A percentile compares a stretch with the other conserved stretches of the same genome.
Evolutionary conservation across 2,797 vertebrate species (phyloP).

Genomic region (Micrastur ruficollis): DNA sequence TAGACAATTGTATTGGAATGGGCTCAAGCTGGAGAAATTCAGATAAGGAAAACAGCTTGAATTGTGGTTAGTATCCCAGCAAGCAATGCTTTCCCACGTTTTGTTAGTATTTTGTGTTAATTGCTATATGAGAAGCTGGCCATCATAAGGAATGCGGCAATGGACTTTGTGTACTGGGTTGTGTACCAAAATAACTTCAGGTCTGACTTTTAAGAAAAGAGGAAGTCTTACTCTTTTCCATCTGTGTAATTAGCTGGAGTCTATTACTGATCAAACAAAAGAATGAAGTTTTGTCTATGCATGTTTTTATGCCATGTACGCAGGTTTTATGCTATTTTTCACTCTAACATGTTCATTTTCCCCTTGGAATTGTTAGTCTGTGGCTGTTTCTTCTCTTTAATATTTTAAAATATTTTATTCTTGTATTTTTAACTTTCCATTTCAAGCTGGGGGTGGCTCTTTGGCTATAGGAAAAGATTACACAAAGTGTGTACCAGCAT

Average conservation of each 20-base stretch:
- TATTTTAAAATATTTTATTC: not conserved
- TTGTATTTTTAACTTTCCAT: not conserved
- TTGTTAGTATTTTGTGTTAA: not conserved
- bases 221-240: too few relatives aligned
- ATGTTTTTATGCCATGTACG: not conserved
- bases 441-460: not conserved
- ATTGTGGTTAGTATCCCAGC: not conserved
- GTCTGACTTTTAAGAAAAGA: not conserved
- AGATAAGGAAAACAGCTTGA: conserved; percentile 13
- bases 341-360: not conserved
- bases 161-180: not conserved
- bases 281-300: not conserved
- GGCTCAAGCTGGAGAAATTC: not conserved
- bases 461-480: not conserved
- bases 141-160: not conserved
- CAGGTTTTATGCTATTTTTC: not conserved
- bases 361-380: not conserved
- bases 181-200: conserved; percentile 28
- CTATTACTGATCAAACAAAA: not conserved
- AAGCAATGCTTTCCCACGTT: not conserved
- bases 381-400: not conserved
- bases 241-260: not conserved
- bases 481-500: not conserved
- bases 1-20: not conserved
- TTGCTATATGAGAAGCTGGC: not conserved